Evolutionary conservation across 2,888 invertebrate species (phyloP).

Genomic region (Drosophila kanekoi): DNA sequence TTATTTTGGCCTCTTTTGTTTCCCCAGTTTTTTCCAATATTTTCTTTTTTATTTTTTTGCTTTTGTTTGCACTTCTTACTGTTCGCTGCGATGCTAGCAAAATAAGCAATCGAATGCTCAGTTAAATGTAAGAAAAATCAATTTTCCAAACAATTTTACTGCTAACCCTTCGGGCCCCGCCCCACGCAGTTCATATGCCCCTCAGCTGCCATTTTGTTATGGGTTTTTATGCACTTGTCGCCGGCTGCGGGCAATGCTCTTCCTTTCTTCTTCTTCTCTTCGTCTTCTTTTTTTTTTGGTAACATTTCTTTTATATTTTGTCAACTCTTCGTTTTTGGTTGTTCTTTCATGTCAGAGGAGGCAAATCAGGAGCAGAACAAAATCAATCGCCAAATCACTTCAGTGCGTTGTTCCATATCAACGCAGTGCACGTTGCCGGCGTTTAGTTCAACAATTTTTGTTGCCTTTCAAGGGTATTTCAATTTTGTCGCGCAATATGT

Average conservation of each 20-base stretch:
- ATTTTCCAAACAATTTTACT: conserved; percentile 82
- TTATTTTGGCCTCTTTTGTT: conserved; percentile 29
- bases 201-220: conserved; percentile 48
- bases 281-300: conserved; percentile 1
- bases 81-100: conserved; percentile 55
- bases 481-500: neutral
- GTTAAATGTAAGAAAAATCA: conserved; percentile 82
- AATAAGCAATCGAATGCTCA: conserved; percentile 82
- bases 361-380: conserved; percentile 69
- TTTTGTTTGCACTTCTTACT: conserved; percentile 34
- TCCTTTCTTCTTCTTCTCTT: conserved; percentile 33
- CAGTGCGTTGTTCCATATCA: conserved; percentile 70
- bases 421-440: conserved; percentile 48
- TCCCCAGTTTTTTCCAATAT: neutral
- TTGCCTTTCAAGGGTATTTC: conserved; percentile 3
- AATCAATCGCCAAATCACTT: conserved; percentile 84
- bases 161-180: conserved; percentile 37
- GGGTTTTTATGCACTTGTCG: conserved; percentile 80
- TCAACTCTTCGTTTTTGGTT: conserved; percentile 14
- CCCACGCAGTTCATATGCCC: conserved; percentile 4
- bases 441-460: conserved; percentile 50
- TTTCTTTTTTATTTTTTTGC: conserved; percentile 16
- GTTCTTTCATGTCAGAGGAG: conserved; percentile 37
- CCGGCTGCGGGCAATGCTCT: conserved; percentile 80
- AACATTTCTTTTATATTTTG: conserved; percentile 2